Base-by-base conservation (phyloP, 2,113 vertebrate genomes). In the Apodemus speciosus region DNA sequence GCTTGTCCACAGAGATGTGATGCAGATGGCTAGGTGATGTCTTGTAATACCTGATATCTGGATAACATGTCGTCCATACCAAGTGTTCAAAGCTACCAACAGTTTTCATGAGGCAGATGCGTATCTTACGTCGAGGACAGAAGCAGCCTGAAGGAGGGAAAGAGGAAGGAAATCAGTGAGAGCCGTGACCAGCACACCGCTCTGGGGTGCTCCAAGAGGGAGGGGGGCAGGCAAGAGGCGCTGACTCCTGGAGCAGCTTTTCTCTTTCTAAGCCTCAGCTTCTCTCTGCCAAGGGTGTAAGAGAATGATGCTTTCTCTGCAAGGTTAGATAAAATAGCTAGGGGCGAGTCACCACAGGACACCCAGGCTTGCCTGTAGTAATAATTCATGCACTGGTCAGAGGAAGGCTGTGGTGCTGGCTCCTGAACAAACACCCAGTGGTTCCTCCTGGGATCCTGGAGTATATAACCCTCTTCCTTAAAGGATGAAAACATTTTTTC, bases 51-150 rank as follows among this genome's bases (percentile, higher is more conserved):
- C 98, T 98, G 98, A 98, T 98, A 96, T 97, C 97, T 96, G 98
- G 98, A 95, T 94, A 96, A 97, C 97, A 95, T 95, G 98, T 95
- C 97, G 98, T 98, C 98, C 98, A 98, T 87, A 97, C 96, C 98
- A 97, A 97, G 98, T 97, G 97, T 98, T 97, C 98, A 96, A 96
- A 96, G 97, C 97, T 94, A 95, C 95, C 97, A 93, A 95, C 94
- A 95, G 91, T 95, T 97, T 97, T 99, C 98, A 99, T 38, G 98
- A 98, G 96, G 98, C 98, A 88, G 98, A 98, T 58, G 98, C 86
- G 6, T 98, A 98, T 98, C 98, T 98, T 97, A 98, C 98, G 89
- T 99, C 98, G 60, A 99, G 98, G 95, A 98, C 98, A 92, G 98
- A 98, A 97, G 98, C 98, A 96, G 98, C 98, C 98, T 99, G 95